Conservation (phyloP, 1,140 invertebrate genomes). For the Heliconius eleuchia region DNA sequence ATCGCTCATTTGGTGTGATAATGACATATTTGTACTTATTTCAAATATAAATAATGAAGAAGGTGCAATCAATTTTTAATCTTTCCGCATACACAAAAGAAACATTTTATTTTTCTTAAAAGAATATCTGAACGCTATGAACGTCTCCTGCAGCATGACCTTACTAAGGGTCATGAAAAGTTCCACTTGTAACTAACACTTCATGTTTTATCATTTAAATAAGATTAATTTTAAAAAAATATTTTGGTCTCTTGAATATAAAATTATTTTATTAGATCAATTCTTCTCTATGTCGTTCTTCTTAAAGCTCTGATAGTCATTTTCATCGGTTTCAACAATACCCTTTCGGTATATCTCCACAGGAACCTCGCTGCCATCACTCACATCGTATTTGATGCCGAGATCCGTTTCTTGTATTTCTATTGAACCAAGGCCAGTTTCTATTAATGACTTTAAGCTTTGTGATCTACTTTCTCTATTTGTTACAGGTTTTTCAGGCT, state of each 20-base stretch:
- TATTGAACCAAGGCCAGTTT: slow-evolving; percentile 68
- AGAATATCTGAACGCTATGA: no score
- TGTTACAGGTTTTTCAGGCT: slow-evolving; percentile 45
- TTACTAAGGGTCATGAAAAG: no score
- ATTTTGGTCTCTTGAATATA: no score
- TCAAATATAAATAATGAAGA: no score
- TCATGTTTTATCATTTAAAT: no score
- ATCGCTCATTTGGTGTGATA: slow-evolving; percentile 7
- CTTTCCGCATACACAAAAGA: no score
- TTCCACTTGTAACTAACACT: no score
- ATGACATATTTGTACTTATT: no score
- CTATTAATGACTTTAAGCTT: slow-evolving; percentile 65
- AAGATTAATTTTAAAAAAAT: no score
- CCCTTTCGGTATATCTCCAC: slow-evolving; percentile 82
- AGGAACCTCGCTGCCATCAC: slow-evolving; percentile 75
- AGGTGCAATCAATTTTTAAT: no score
- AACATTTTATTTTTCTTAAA: no score
- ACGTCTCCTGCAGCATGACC: no score
- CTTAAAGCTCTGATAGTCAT: slow-evolving; percentile 67
- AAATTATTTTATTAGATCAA: slow-evolving; percentile 7
- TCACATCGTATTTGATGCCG: slow-evolving; percentile 81
- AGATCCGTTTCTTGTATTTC: slow-evolving; percentile 82
- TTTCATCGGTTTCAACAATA: slow-evolving; percentile 81
- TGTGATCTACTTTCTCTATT: slow-evolving; percentile 54
- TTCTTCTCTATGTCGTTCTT: slow-evolving; percentile 72